These are phyloP conservation scores for Syngnathus scovelli DNA, from an alignment of 2,113 vertebrate species.

Conservation along the genomic window DNA sequence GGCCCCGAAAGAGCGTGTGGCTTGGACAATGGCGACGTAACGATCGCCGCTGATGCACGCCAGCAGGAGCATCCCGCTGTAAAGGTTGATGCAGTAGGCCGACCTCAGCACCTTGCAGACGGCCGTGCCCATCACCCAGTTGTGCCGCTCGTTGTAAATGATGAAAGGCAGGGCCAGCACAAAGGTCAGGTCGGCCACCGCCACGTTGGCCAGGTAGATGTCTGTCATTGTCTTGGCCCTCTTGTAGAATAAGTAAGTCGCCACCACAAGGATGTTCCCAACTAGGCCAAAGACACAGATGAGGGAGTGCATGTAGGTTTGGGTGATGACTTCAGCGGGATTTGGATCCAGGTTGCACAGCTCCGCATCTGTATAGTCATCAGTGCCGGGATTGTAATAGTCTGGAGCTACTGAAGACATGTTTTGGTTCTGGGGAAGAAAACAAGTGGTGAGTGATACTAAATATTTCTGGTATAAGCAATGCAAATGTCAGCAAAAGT, in stretches of 20 bases:
- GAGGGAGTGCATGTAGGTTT: constrained; percentile 67
- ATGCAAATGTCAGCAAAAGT: background rate
- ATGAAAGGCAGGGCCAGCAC: constrained; percentile 83
- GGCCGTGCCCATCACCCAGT: constrained; percentile 74
- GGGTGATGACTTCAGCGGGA: constrained; percentile 16
- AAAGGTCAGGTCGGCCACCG: constrained; percentile 83
- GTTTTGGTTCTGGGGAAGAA: constrained; percentile 26
- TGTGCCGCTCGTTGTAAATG: constrained; percentile 64
- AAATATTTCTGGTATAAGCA: background rate
- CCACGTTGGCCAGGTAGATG: constrained; percentile 84
- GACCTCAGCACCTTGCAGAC: constrained; percentile 78
- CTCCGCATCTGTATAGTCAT: accelerated
- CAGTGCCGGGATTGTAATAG: background rate
- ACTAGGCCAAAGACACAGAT: constrained; percentile 79
- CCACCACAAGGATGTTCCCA: constrained; percentile 83
- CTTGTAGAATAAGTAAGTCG: constrained; percentile 83
- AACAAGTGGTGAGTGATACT: background rate
- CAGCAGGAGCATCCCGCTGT: constrained; percentile 88
- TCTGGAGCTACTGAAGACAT: constrained; percentile 4
- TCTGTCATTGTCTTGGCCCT: constrained; percentile 86
- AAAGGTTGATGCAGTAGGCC: constrained; percentile 85
- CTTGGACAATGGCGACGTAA: constrained; percentile 87
- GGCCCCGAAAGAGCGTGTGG: constrained; percentile 74
- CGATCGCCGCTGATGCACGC: constrained; percentile 84
- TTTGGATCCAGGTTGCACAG: constrained; percentile 36